These are phyloP conservation scores for Deilephila porcellus DNA, from an alignment of 2,888 invertebrate species.

Conservation along the genomic window DNA sequence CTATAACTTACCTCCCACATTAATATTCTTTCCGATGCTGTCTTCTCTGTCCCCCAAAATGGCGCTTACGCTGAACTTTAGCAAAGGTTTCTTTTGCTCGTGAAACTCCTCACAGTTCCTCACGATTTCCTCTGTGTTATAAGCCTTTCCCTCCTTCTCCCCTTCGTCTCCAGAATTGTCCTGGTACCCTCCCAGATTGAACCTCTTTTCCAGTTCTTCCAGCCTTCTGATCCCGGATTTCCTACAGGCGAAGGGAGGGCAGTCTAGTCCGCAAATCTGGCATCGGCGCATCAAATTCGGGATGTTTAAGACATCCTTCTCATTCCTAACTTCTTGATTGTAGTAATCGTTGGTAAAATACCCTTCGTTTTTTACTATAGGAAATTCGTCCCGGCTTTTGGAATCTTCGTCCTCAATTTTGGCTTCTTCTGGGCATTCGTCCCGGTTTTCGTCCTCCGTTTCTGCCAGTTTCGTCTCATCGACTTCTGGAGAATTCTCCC, in stretches of 20 bases:
- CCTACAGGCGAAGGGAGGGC: conserved; percentile 80
- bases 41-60: conserved; percentile 89
- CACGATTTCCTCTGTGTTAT: conserved; percentile 72
- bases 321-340: conserved; percentile 53
- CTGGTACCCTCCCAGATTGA: conserved; percentile 69
- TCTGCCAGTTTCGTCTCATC: conserved; percentile 65
- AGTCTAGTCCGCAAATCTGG: conserved; percentile 84
- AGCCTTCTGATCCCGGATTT: conserved; percentile 74
- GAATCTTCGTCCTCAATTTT: conserved; percentile 73
- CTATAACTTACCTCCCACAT: conserved; percentile 67
- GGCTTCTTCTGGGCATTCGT: conserved; percentile 56
- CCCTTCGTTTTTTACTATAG: conserved; percentile 65
- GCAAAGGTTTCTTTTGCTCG: conserved; percentile 88
- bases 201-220: conserved; percentile 77
- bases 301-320: conserved; percentile 75
- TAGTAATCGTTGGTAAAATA: conserved; percentile 70
- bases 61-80: conserved; percentile 97
- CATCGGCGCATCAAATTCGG: conserved; percentile 75
- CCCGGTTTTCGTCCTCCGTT: conserved; percentile 59
- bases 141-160: conserved; percentile 57
- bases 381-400: conserved; percentile 65
- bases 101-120: conserved; percentile 71
- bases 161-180: conserved; percentile 75
- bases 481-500: conserved; percentile 72
- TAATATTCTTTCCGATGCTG: conserved; percentile 58